Evolutionary conservation across 2,113 vertebrate species (phyloP).

Genomic region (Vombatus ursinus): DNA sequence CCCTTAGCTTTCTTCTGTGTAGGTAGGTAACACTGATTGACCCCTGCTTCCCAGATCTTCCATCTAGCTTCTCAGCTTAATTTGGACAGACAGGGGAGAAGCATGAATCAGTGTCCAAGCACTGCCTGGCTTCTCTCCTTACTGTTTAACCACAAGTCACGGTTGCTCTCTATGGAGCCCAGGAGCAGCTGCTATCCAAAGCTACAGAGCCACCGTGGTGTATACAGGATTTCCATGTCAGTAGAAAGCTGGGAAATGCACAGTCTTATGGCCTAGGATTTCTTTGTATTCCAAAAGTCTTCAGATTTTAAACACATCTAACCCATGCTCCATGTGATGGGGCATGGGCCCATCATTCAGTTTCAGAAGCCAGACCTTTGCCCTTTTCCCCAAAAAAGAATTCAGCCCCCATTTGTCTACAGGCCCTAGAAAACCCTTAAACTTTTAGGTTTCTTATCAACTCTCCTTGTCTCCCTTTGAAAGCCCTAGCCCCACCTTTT

Average conservation of each 20-base stretch:
- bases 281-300: constrained; percentile 47
- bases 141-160: neutral
- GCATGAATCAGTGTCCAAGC: neutral
- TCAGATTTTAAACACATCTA: constrained; percentile 57
- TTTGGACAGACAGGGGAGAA: neutral
- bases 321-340: constrained; percentile 39
- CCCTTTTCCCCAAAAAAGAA: too few relatives aligned
- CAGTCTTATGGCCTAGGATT: constrained; percentile 5
- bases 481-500: too few relatives aligned
- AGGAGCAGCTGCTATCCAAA: constrained; percentile 54
- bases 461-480: too few relatives aligned
- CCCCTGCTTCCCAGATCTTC: constrained; percentile 29
- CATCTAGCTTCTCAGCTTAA: constrained; percentile 41
- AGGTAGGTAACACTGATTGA: constrained; percentile 40
- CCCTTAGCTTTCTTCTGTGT: neutral
- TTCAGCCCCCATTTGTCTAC: too few relatives aligned
- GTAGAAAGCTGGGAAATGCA: neutral
- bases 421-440: too few relatives aligned
- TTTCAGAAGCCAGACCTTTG: too few relatives aligned
- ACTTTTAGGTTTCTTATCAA: too few relatives aligned
- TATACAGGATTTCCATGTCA: constrained; percentile 41
- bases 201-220: neutral
- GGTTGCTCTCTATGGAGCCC: constrained; percentile 24
- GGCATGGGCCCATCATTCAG: too few relatives aligned
- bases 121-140: constrained; percentile 28